Evolutionary conservation across 2,888 invertebrate genomes (phyloP).

Genomic region (Hedya salicella): DNA sequence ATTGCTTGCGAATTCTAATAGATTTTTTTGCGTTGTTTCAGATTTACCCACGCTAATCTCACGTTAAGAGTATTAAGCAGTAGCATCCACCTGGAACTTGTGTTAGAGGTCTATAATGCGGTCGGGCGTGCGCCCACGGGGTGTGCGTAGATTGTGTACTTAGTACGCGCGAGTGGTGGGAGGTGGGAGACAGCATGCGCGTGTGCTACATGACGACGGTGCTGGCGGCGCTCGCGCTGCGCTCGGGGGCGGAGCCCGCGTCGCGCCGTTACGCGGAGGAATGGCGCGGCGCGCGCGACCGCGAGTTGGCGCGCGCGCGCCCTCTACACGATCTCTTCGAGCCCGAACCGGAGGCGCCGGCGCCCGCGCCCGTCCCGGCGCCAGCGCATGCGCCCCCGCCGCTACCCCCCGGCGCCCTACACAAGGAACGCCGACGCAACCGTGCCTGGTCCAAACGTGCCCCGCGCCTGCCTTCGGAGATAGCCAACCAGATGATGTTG

Average conservation of each 20-base stretch:
- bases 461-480: slow-evolving; percentile 80
- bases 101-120: slow-evolving; percentile 72
- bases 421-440: slow-evolving; percentile 71
- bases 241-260: slow-evolving; percentile 71
- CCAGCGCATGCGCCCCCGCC: slow-evolving; percentile 56
- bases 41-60: slow-evolving; percentile 11
- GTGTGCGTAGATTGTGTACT: slow-evolving; percentile 71
- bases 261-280: slow-evolving; percentile 70
- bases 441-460: slow-evolving; percentile 69
- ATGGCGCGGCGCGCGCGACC: slow-evolving; percentile 64
- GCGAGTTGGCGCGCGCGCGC: slow-evolving; percentile 65
- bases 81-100: slow-evolving; percentile 20
- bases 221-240: slow-evolving; percentile 76
- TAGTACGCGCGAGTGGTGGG: slow-evolving; percentile 77
- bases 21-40: slow-evolving; percentile 32
- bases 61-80: slow-evolving; percentile 16
- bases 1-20: not conserved
- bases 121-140: slow-evolving; percentile 75
- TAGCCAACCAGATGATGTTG: slow-evolving; percentile 91
- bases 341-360: slow-evolving; percentile 61
- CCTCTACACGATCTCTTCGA: slow-evolving; percentile 76
- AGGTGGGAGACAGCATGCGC: slow-evolving; percentile 75
- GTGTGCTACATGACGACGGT: slow-evolving; percentile 75
- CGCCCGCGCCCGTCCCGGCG: slow-evolving; percentile 55
- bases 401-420: slow-evolving; percentile 62